Evolutionary conservation across 1,140 invertebrate genomes (phyloP), one percentile per base, ranked within the genome.

Genomic region (Bemisia tabaci): DNA sequence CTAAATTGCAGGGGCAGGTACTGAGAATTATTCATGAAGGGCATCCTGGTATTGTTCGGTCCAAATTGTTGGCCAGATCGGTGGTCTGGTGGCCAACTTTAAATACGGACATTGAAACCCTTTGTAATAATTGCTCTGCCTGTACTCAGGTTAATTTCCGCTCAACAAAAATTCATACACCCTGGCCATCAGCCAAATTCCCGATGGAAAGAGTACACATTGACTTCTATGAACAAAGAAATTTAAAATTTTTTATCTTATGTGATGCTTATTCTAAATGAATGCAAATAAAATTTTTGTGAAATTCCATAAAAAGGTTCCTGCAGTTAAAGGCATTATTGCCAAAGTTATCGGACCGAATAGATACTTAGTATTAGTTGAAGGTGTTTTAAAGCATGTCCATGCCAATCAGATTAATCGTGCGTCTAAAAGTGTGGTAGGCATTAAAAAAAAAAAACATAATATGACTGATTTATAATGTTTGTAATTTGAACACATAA

Each of bases 1-100:
- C 58, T 25, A 58, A 48, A 12, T 60, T 76, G 24, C 27, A 68
- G 61, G 39, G 68, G 1, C 26, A 59, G 64, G 62, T 68, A 11
- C 59, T 77, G 60, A 62, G 73, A 59, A 58, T 72, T 22, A 73
- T 72, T 9, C 76, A 75, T 68, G 74, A 75, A 68, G 72, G 71
- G 22, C 75, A 77, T 64, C 68, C 70, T 21, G 74, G 75, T 5
- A 72, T 74, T 1, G 67, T 68, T 22, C 62, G 67, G 62, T 77
- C 74, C 67, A 78, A 77, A 64, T 60, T 68, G 39, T 65, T 71
- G 21, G 62, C 76, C 59, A 58, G 75, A 60, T 66, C 70, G 63
- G 78, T 77, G 68, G 74, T 78, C 12, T 78, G 78, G 76, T 79
- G 73, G 70, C 70, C 72, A 27, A 62, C 64, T 25, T 75, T 77